These are phyloP conservation scores for Alosa alosa DNA, from an alignment of 2,113 vertebrate species.

Conservation along the genomic window DNA sequence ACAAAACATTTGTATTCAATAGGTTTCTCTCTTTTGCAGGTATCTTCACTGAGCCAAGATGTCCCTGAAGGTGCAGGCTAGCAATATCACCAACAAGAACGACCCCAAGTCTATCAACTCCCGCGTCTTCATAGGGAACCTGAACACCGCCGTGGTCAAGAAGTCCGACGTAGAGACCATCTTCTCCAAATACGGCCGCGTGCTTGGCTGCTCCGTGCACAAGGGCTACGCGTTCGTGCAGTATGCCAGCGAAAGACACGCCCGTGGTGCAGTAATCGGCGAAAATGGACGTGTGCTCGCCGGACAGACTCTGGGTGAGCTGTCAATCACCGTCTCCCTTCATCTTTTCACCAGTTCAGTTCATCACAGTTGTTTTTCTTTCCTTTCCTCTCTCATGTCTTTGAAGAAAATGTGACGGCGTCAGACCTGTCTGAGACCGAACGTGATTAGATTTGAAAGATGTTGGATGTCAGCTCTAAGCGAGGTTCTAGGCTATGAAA, in stretches of 20 bases:
- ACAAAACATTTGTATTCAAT: neutral
- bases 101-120: constrained; percentile 95
- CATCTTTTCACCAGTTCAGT: neutral
- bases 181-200: constrained; percentile 89
- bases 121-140: constrained; percentile 93
- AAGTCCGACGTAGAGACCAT: constrained; percentile 92
- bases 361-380: neutral
- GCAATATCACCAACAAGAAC: constrained; percentile 96
- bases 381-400: neutral
- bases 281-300: constrained; percentile 89
- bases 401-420: neutral
- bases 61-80: constrained; percentile 91
- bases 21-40: constrained; percentile 22
- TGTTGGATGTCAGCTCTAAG: constrained; percentile 4
- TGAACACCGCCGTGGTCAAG: constrained; percentile 92
- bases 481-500: neutral
- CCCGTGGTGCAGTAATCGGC: constrained; percentile 85
- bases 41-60: constrained; percentile 69
- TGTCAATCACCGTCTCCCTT: neutral
- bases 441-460: constrained; percentile 9
- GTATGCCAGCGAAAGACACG: constrained; percentile 87
- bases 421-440: constrained; percentile 4
- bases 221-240: constrained; percentile 94
- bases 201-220: constrained; percentile 89
- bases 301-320: constrained; percentile 86